Base-by-base conservation (phyloP, 2,113 vertebrate genomes). In the Neoarius graeffei region DNA sequence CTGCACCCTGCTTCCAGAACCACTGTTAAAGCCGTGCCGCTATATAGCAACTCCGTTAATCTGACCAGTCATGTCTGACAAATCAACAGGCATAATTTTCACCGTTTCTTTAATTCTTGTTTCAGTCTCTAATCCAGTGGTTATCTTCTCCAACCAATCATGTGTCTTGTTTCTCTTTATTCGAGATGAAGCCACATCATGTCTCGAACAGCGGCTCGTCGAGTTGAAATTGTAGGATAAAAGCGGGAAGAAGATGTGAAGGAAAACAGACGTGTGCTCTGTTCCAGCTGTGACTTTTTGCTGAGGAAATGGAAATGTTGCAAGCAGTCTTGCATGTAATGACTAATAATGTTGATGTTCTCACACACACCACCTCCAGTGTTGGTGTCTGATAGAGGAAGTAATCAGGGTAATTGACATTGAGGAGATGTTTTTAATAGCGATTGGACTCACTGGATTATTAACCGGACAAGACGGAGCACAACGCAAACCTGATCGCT, bases 291-390 rank as follows among this genome's bases (percentile, higher is more conserved):
- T 67, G 81, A 67, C 1, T n/a, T 52, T 83, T 83, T 64, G 42
- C 81, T 27, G 81, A 48, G 25, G 81, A 67, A 83, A 83, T 83
- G 13, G 60, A 83, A 67, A 56, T 66, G 81, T 66, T 52, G 60
- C 1, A 14, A 66, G 81, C 81, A 66, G 60, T 27, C 81, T 64
- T 52, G 81, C 81, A 52, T 83, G 81, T 83, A 83, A 83, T 83
- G 59, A 83, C 81, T 83, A 83, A 67, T 83, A 83, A 83, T 42
- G 67, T 11, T 83, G 81, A 83, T 64, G 81, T 83, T 83, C 42
- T 42, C 62, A 67, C 42, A 66, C 81, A 52, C 60, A 66, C 62
- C 81, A 83, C 81, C 81, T 67, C 60, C 62, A 67, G 81, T 67
- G 62, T 67, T 67, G 0, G 42, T 50, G 81, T 67, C 81, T 83